A percentile compares a stretch with the other conserved stretches of the same genome.
These are phyloP conservation scores for Drosophila kanekoi DNA, from an alignment of 2,888 invertebrate species.

Conservation along the genomic window DNA sequence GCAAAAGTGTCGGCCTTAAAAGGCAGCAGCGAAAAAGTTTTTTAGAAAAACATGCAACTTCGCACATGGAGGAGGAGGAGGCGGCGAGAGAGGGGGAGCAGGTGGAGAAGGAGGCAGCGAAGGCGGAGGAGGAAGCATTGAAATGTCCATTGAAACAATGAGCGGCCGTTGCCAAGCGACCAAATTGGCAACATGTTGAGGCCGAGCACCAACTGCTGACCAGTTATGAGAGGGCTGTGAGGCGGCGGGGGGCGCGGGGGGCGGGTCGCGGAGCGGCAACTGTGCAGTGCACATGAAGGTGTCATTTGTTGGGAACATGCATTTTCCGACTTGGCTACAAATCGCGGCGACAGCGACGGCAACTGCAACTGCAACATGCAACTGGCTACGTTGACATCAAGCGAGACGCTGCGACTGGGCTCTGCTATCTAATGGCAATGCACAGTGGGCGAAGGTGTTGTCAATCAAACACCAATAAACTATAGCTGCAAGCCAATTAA, in stretches of 20 bases:
- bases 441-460: conserved; percentile 47
- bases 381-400: conserved; percentile 40
- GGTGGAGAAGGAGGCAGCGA: not conserved
- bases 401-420: conserved; percentile 23
- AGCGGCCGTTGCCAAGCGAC: conserved; percentile 55
- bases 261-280: conserved; percentile 9
- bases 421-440: conserved; percentile 54
- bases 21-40: conserved; percentile 64
- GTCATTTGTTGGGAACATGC: conserved; percentile 82
- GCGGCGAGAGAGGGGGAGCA: not conserved
- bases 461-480: not conserved
- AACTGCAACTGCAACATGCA: conserved; percentile 47
- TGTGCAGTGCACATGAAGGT: conserved; percentile 74
- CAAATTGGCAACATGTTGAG: conserved; percentile 69
- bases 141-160: conserved; percentile 75
- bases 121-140: conserved; percentile 63
- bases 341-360: conserved; percentile 72
- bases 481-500: not conserved
- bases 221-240: conserved; percentile 55
- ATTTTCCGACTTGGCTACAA: conserved; percentile 80
- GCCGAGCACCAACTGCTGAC: conserved; percentile 44
- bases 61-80: conserved; percentile 48
- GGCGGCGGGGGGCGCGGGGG: conserved; percentile 3
- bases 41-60: conserved; percentile 69
- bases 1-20: conserved; percentile 78